Percentiles rank a stretch among this genome's conserved stretches.
phyloP scores from a whole-genome alignment of 2,113 vertebrate genomes.

The Myrmecobius fasciatus region DNA sequence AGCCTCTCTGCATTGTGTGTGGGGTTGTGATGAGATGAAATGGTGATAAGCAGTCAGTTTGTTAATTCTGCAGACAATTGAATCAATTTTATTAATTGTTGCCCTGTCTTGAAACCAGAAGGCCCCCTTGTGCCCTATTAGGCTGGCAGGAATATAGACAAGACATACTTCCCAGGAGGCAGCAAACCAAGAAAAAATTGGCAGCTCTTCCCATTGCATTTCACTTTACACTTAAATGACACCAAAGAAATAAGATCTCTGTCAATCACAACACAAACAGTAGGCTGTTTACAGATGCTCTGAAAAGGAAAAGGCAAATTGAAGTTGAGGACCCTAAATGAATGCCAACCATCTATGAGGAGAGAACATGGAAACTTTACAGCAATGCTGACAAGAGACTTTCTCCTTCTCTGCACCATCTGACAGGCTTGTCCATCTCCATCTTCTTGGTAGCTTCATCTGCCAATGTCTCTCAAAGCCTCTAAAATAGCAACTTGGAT shows the following conservation, averaged over 20 bases:
- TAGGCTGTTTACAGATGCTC: background rate
- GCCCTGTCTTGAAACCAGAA: background rate
- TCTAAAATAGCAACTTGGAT: background rate
- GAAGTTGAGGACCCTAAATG: background rate
- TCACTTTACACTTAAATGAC: slow-evolving; percentile 16
- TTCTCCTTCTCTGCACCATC: background rate
- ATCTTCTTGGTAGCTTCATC: background rate
- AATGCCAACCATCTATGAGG: background rate
- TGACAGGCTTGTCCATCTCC: background rate
- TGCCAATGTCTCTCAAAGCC: background rate
- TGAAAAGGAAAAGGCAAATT: background rate
- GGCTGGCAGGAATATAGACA: background rate
- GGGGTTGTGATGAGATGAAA: background rate
- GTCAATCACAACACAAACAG: background rate
- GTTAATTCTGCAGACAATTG: background rate
- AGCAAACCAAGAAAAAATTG: background rate
- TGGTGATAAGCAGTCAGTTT: background rate
- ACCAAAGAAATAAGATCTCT: background rate
- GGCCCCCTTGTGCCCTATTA: slow-evolving; percentile 3
- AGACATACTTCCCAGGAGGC: background rate
- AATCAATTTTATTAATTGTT: background rate
- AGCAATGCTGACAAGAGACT: background rate
- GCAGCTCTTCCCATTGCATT: slow-evolving; percentile 27
- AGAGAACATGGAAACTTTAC: background rate
- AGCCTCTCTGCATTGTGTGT: background rate